Evolutionary conservation across 2,888 invertebrate species (phyloP), one percentile per base, ranked within the genome.

Genomic region (Hymenopus coronatus): DNA sequence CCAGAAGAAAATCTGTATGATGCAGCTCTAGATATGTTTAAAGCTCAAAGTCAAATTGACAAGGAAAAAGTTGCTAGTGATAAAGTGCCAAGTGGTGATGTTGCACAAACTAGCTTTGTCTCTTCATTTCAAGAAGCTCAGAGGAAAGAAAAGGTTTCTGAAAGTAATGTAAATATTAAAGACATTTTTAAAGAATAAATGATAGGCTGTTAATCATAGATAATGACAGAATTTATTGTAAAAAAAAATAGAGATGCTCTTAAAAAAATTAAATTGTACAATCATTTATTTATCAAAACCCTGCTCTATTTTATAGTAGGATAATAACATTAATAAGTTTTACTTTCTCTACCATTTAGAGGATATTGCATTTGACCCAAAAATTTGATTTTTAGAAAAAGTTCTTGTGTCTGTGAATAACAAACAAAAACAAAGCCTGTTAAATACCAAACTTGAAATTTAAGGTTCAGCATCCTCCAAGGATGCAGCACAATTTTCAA

Each of bases 1-100:
- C 94, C 94, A 91, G 94, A 94, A n/a, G 94, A 95, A 88, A 92
- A 93, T 91, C 91, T 95, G 25, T 94, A 94, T 90, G 93, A 93
- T 85, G 93, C 94, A 7, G 93, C 95, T 1, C 91, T 94, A 28
- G 94, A 94, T 86, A 91, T 94, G 88, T 90, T 94, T 28, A 93
- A 93, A 70, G 92, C 93, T 88, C 93, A 93, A 90, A 90, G 89
- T 82, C 46, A 88, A 30, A 28, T 33, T 28, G n/a, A n/a, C n/a
- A 82, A n/a, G 84, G 83, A 70, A 8, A 82, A 70, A 82, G 20
- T 84, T 82, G 81, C 1, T 14, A 46, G 8, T 54, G 27, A 28
- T 70, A 15, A 30, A 40, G 82, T 40, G 9, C n/a, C 83, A 82
- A 88, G 70, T 81, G 86, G 86, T 27, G 88, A 89, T 27, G 88